A percentile compares a stretch with the other conserved stretches of the same genome.
These are phyloP conservation scores for Tyria jacobaeae DNA, from an alignment of 2,888 invertebrate species.

Conservation along the genomic window DNA sequence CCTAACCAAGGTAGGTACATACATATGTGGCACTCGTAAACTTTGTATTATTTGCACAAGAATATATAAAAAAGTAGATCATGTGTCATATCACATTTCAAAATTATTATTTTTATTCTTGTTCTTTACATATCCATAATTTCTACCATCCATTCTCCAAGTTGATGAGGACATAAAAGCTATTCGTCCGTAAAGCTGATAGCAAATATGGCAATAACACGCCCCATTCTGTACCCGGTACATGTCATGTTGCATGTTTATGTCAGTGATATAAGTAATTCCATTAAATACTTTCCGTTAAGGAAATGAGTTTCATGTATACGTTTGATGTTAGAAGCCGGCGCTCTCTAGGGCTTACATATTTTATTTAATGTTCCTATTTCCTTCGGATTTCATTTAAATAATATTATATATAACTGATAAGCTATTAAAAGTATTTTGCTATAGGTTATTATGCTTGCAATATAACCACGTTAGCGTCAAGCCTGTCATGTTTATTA, in stretches of 20 bases:
- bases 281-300: conserved; percentile 10
- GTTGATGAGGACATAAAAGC: conserved; percentile 61
- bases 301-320: conserved; percentile 2
- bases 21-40: too few relatives aligned
- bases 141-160: conserved; percentile 21
- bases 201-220: conserved; percentile 60
- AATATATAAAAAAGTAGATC: too few relatives aligned
- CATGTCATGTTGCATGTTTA: conserved; percentile 4
- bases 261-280: conserved; percentile 3
- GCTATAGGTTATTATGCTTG: neutral
- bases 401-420: neutral
- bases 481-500: neutral
- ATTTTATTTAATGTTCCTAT: conserved; percentile 1
- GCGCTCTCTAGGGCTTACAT: conserved; percentile 1
- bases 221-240: conserved; percentile 9
- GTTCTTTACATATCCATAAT: conserved; percentile 21
- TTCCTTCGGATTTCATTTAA: neutral
- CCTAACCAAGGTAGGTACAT: too few relatives aligned
- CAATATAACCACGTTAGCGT: neutral
- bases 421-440: neutral
- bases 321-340: conserved; percentile 5
- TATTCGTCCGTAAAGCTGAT: conserved; percentile 62
- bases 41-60: too few relatives aligned
- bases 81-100: too few relatives aligned
- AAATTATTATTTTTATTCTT: neutral